These are phyloP conservation scores for Drosophila stalkeri DNA, from an alignment of 2,888 invertebrate genomes.

Conservation along the genomic window DNA sequence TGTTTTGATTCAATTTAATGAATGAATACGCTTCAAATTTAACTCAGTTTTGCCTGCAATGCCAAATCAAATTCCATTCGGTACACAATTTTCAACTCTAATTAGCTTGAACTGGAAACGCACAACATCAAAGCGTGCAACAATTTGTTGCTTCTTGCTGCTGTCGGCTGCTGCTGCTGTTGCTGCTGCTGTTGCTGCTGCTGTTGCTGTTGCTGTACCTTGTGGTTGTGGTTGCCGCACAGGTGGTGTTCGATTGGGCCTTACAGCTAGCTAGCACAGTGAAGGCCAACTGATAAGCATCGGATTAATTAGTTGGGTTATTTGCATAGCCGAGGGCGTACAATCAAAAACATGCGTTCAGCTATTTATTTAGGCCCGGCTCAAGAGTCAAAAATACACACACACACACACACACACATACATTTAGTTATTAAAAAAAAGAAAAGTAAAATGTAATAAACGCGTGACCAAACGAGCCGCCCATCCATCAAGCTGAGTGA, in stretches of 20 bases:
- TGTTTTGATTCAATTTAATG: neutral
- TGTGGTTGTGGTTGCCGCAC: conserved; percentile 31
- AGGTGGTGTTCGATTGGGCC: conserved; percentile 61
- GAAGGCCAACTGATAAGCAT: conserved; percentile 62
- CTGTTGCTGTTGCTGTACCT: neutral
- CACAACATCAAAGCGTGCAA: conserved; percentile 43
- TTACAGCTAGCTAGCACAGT: conserved; percentile 46
- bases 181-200: neutral
- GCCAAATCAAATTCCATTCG: neutral
- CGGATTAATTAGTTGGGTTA: conserved; percentile 71
- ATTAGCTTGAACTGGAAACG: conserved; percentile 3
- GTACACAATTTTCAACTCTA: neutral
- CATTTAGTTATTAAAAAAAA: conserved; percentile 19
- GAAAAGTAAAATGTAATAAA: conserved; percentile 11
- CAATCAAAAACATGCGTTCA: conserved; percentile 67
- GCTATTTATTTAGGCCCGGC: conserved; percentile 67
- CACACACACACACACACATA: neutral
- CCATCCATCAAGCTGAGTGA: conserved; percentile 26
- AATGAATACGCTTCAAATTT: conserved; percentile 1
- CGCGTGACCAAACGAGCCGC: conserved; percentile 13
- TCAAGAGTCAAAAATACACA: conserved; percentile 10
- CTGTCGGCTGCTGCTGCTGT: conserved; percentile 11
- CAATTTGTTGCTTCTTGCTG: conserved; percentile 21
- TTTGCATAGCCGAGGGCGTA: conserved; percentile 58
- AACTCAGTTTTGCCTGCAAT: neutral